These are phyloP conservation scores for Hyles euphorbiae DNA, from an alignment of 1,140 invertebrate genomes.

Conservation along the genomic window DNA sequence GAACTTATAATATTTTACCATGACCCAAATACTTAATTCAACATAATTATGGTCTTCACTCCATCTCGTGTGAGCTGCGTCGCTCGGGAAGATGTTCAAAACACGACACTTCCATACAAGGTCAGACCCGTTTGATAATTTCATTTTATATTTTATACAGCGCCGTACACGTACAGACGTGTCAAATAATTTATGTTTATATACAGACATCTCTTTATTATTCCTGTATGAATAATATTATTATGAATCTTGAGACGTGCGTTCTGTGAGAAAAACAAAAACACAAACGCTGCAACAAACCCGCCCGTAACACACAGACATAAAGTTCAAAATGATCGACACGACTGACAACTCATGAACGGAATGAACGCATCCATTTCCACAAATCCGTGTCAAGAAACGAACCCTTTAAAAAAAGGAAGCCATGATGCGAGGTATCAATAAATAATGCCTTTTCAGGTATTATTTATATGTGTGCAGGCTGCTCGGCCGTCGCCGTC, in stretches of 20 bases:
- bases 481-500: slow-evolving; percentile 37
- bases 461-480: slow-evolving; percentile 44
- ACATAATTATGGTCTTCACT: too few species aligned
- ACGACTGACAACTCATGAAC: slow-evolving; percentile 6
- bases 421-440: slow-evolving; percentile 36
- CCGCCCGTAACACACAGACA: not conserved
- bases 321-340: not conserved
- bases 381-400: slow-evolving; percentile 61
- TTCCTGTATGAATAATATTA: slow-evolving; percentile 54
- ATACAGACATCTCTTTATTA: slow-evolving; percentile 34
- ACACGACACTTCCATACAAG: slow-evolving; percentile 10
- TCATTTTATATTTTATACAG: slow-evolving; percentile 19
- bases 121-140: slow-evolving; percentile 17
- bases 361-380: slow-evolving; percentile 44
- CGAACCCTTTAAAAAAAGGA: slow-evolving; percentile 40
- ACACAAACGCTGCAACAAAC: slow-evolving; percentile 10
- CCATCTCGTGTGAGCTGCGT: too few species aligned
- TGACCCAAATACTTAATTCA: too few species aligned
- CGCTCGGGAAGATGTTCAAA: too few species aligned
- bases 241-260: slow-evolving; percentile 32
- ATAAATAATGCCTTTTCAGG: slow-evolving; percentile 47
- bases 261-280: slow-evolving; percentile 29
- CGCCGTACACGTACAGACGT: slow-evolving; percentile 9
- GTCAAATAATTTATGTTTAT: slow-evolving; percentile 13
- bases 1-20: too few species aligned